These are phyloP conservation scores for Rhinatrema bivittatum DNA, from an alignment of 2,797 vertebrate species.

Conservation along the genomic window DNA sequence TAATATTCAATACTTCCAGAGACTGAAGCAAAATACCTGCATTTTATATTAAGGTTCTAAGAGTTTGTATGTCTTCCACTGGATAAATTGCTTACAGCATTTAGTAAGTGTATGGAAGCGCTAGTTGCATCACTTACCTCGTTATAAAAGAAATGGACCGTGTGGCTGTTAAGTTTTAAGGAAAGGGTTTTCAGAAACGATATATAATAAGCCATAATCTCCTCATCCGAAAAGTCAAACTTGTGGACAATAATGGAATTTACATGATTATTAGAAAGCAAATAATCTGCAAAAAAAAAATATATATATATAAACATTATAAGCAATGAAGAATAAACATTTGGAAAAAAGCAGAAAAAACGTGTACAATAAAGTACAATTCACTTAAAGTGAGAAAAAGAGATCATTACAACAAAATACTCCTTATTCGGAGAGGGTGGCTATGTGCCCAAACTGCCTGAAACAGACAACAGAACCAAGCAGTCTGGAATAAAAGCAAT, in stretches of 20 bases:
- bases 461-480: too few relatives aligned
- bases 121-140: conserved; percentile 94
- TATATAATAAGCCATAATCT: conserved; percentile 98
- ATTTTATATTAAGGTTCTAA: too few relatives aligned
- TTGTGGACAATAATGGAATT: conserved; percentile 98
- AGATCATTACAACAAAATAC: too few relatives aligned
- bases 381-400: too few relatives aligned
- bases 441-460: too few relatives aligned
- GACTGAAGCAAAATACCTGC: too few relatives aligned
- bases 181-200: conserved; percentile 97
- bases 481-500: too few relatives aligned
- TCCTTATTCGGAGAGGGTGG: too few relatives aligned
- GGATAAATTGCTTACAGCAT: too few relatives aligned
- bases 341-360: background rate
- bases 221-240: conserved; percentile 97
- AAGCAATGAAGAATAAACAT: background rate
- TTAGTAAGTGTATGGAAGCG: too few relatives aligned
- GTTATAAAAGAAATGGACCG: conserved; percentile 98
- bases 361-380: background rate
- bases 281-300: conserved; percentile 69
- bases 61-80: too few relatives aligned
- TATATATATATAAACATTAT: background rate
- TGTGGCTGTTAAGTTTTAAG: conserved; percentile 94
- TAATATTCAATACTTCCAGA: too few relatives aligned
- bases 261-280: conserved; percentile 95